Evolutionary conservation across 1,140 invertebrate species (phyloP), one percentile per base, ranked within the genome.

Genomic region (Cryptotermes secundus): DNA sequence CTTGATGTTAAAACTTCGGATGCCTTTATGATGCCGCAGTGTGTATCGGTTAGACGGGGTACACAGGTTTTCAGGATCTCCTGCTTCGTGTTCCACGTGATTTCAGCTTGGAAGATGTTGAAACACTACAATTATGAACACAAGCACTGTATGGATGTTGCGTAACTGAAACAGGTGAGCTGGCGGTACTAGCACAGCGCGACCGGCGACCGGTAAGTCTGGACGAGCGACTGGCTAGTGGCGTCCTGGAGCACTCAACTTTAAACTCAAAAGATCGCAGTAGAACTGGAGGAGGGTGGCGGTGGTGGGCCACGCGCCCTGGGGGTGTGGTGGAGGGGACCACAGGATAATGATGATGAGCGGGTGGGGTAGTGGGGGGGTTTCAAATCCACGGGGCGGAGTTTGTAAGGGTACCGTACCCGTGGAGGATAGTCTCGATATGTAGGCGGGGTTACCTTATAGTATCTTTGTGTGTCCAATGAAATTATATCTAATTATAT

Each of bases 251-350:
- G 59, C 59, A 72, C 59, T 31, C 59, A 72, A 72, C 59, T 72
- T 72, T 72, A 72, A 49, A 72, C 59, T 38, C 45, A 19, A 49
- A n/a, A 19, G 45, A 49, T 49, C 19, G 45, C 12, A 31, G n/a
- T n/a, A 31, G 6, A 7, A 72, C 59, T 31, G 26, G 59, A 72
- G 59, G 59, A 72, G 59, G 59, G 59, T 72, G 59, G 53, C 59
- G n/a, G 26, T 31, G 59, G 59, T 72, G 59, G 59, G 59, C 59
- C 59, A 72, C n/a, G 59, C 59, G 59, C n/a, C 59, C 59, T 31
- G 59, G 59, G 59, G 59, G 26, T 72, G 59, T 72, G n/a, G 59
- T 72, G 59, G 59, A 10, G 59, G 59, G 59, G 59, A 72, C 59
- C 59, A 31, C 26, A 31, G 59, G 3, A 72, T 31, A 72, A 72